A percentile compares a stretch with the other conserved stretches of the same genome.
Evolutionary conservation across 35 echinoderm and acorn worm genomes (phyloP).

Genomic region (Holothuria glaberrima): DNA sequence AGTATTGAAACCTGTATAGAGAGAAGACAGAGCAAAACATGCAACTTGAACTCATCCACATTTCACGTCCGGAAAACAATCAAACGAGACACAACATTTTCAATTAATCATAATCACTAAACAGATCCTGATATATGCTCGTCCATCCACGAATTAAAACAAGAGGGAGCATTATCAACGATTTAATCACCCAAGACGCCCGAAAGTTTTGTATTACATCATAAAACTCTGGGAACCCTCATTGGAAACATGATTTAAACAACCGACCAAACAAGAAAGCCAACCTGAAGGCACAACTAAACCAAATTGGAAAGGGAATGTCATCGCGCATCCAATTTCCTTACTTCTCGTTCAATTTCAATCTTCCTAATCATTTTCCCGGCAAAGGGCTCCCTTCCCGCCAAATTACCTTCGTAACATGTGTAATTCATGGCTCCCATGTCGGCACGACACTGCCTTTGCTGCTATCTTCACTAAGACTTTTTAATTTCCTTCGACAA

Average conservation of each 20-base stretch:
- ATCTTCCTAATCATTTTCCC: conserved; percentile 62
- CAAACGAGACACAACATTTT: conserved; percentile 1
- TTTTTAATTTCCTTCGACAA: conserved; percentile 68
- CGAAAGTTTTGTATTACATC: conserved; percentile 64
- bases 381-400: conserved; percentile 37
- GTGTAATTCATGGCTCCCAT: conserved; percentile 66
- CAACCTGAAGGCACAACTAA: conserved; percentile 44
- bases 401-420: conserved; percentile 40
- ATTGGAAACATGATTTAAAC: conserved; percentile 62
- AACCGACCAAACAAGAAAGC: conserved; percentile 34
- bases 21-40: no score
- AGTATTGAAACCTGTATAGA: no score
- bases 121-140: conserved; percentile 54
- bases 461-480: conserved; percentile 37
- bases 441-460: conserved; percentile 22
- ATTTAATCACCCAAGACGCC: conserved; percentile 55
- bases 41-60: no score
- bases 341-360: conserved; percentile 60
- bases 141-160: conserved; percentile 57
- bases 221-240: conserved; percentile 23
- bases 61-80: no score
- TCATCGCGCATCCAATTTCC: conserved; percentile 63
- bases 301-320: conserved; percentile 60
- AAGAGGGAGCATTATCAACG: conserved; percentile 11
- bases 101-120: conserved; percentile 41